A percentile compares a stretch with the other conserved stretches of the same genome.
Conservation (phyloP, 2,888 invertebrate genomes). For the Agonopterix heracliana region DNA sequence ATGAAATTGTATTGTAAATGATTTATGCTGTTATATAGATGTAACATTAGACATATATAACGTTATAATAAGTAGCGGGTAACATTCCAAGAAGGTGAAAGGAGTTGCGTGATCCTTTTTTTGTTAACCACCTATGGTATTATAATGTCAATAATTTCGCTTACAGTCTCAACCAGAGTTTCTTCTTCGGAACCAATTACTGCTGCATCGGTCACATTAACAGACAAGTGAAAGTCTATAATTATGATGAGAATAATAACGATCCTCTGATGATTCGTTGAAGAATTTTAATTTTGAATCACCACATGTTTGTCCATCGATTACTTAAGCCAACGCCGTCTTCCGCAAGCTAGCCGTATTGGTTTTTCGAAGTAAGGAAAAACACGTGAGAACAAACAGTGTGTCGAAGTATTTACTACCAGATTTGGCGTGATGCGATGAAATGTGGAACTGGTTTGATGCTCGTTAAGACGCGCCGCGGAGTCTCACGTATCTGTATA, state of each 20-base stretch:
- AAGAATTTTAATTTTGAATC: conserved; percentile 13
- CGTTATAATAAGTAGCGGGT: conserved; percentile 39
- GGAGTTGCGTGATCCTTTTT: conserved; percentile 50
- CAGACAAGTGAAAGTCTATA: conserved; percentile 56
- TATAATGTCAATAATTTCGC: conserved; percentile 55
- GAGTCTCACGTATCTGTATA: conserved; percentile 65
- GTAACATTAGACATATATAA: too few species aligned
- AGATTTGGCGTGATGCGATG: conserved; percentile 60
- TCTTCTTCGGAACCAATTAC: conserved; percentile 54
- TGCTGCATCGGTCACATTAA: conserved; percentile 43
- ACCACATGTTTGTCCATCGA: conserved; percentile 7
- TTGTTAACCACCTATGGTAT: conserved; percentile 44
- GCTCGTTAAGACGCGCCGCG: conserved; percentile 65
- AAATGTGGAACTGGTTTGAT: conserved; percentile 65
- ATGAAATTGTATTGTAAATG: too few species aligned
- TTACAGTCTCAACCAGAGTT: conserved; percentile 31
- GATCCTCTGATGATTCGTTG: conserved; percentile 2
- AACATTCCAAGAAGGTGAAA: conserved; percentile 52
- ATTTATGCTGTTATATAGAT: too few species aligned
- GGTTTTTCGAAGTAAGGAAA: conserved; percentile 26
- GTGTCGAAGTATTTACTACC: conserved; percentile 56
- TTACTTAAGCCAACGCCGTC: conserved; percentile 11
- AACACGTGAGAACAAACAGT: conserved; percentile 41
- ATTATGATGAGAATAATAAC: conserved; percentile 30
- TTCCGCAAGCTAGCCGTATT: background rate